Evolutionary conservation across 2,888 invertebrate species (phyloP).

Genomic region (Diplazon laetatorius): DNA sequence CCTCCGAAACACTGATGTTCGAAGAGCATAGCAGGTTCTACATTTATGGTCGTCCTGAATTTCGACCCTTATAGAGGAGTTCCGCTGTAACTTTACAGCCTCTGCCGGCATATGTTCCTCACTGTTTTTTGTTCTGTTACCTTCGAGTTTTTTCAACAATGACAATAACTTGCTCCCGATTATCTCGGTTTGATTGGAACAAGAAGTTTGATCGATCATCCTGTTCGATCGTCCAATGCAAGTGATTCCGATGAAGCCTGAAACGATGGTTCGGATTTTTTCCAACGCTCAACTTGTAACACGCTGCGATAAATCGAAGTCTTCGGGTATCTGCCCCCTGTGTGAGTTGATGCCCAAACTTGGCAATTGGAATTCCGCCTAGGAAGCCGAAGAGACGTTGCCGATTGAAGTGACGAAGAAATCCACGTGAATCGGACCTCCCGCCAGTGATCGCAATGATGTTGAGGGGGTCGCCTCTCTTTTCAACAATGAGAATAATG

Average conservation of each 20-base stretch:
- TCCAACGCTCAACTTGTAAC: not conserved
- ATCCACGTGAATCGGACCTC: conserved; percentile 68
- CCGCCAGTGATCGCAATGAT: conserved; percentile 70
- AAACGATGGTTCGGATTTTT: not conserved
- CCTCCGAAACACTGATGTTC: no score
- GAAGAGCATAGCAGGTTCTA: no score
- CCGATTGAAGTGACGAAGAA: conserved; percentile 20
- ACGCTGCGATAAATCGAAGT: conserved; percentile 52
- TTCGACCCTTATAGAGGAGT: no score
- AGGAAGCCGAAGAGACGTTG: conserved; percentile 23
- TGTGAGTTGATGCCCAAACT: conserved; percentile 17
- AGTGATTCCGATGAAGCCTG: conserved; percentile 54
- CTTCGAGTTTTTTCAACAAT: not conserved
- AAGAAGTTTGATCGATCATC: conserved; percentile 64
- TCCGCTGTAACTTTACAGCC: no score
- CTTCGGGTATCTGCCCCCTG: conserved; percentile 53
- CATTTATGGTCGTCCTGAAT: no score
- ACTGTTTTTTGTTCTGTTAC: not conserved
- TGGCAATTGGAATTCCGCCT: conserved; percentile 54
- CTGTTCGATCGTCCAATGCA: conserved; percentile 62
- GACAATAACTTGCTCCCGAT: not conserved
- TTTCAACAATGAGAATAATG: conserved; percentile 68
- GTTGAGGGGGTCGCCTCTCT: conserved; percentile 52
- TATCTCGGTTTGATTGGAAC: no score
- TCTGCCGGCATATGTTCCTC: not conserved